A percentile compares a stretch with the other conserved stretches of the same genome.
Evolutionary conservation across 2,888 invertebrate species (phyloP).

Genomic region (Gymnoscelis rufifasciata): DNA sequence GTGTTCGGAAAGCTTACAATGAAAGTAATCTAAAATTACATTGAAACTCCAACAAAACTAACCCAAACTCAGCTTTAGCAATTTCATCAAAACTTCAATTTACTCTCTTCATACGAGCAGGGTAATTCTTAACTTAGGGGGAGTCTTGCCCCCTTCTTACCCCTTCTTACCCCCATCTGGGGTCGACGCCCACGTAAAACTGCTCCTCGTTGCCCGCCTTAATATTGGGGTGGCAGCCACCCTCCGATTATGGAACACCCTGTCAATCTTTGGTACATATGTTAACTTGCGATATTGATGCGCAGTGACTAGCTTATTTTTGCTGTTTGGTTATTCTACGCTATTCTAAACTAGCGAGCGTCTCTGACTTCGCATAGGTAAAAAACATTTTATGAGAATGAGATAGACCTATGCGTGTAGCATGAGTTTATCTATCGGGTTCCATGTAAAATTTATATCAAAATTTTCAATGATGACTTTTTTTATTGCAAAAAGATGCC

Average conservation of each 20-base stretch:
- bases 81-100: slow-evolving; percentile 12
- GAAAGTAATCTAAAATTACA: background rate
- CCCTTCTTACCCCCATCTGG: slow-evolving; percentile 28
- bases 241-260: slow-evolving; percentile 43
- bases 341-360: too few relatives aligned
- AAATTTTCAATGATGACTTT: too few relatives aligned
- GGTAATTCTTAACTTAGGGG: slow-evolving; percentile 19
- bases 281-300: background rate
- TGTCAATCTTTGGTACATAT: slow-evolving; percentile 38
- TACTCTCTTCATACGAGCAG: slow-evolving; percentile 4
- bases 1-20: background rate
- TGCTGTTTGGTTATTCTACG: too few relatives aligned
- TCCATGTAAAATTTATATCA: too few relatives aligned
- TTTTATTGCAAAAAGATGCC: too few relatives aligned
- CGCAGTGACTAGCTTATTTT: background rate
- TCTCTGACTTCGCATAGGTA: too few relatives aligned
- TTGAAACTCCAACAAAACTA: background rate
- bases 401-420: too few relatives aligned
- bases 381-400: too few relatives aligned
- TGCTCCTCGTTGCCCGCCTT: slow-evolving; percentile 40
- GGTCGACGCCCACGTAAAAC: slow-evolving; percentile 34
- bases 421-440: too few relatives aligned
- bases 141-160: slow-evolving; percentile 32
- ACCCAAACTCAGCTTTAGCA: slow-evolving; percentile 1
- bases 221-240: slow-evolving; percentile 39